These are phyloP conservation scores for Cosmia trapezina DNA, from an alignment of 2,888 invertebrate species.

Conservation along the genomic window DNA sequence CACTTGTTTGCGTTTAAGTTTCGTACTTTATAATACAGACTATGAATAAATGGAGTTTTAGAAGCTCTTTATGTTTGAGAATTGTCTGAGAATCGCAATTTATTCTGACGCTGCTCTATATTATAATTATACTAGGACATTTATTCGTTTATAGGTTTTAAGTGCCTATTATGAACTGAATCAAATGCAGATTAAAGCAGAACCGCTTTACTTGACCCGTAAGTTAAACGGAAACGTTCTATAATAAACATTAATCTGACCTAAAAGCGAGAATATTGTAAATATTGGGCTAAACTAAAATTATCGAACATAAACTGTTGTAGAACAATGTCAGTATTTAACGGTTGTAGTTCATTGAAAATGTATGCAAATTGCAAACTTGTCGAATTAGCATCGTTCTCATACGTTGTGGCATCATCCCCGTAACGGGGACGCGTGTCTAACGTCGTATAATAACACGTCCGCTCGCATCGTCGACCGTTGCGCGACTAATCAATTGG, in stretches of 20 bases:
- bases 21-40: constrained; percentile 64
- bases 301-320: constrained; percentile 37
- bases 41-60: constrained; percentile 59
- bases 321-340: constrained; percentile 57
- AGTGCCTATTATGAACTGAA: constrained; percentile 59
- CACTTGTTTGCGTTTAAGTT: constrained; percentile 69
- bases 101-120: constrained; percentile 50
- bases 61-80: constrained; percentile 61
- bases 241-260: constrained; percentile 49
- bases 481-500: constrained; percentile 90
- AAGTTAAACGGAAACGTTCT: constrained; percentile 53
- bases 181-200: constrained; percentile 59
- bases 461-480: constrained; percentile 80
- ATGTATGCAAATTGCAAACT: constrained; percentile 62
- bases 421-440: constrained; percentile 83
- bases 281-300: constrained; percentile 47
- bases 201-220: constrained; percentile 57
- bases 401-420: constrained; percentile 66
- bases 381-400: constrained; percentile 65
- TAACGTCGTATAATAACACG: constrained; percentile 88
- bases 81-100: constrained; percentile 58
- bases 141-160: constrained; percentile 60
- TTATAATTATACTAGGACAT: constrained; percentile 57
- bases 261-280: constrained; percentile 35
- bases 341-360: constrained; percentile 53